Conservation (phyloP, 2,888 invertebrate genomes). For the Branchellion lobata region DNA sequence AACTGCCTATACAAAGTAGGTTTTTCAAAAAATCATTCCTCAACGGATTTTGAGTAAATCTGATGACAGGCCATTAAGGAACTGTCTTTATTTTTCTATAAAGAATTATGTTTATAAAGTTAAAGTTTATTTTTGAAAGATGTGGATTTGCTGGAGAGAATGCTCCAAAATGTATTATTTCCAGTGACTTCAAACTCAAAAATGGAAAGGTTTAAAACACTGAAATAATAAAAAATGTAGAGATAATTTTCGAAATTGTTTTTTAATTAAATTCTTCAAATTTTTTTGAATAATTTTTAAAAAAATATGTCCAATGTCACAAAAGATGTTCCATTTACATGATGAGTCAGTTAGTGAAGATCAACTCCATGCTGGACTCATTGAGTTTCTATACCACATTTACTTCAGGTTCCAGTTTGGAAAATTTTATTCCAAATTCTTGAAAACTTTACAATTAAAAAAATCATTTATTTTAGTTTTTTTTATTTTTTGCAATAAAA, state of each 20-base stretch:
- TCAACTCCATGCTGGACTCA: conserved; percentile 78
- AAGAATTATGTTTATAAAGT: too few relatives aligned
- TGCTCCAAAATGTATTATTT: conserved; percentile 82
- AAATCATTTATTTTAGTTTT: too few relatives aligned
- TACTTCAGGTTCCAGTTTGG: conserved; percentile 75
- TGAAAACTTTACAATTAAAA: background rate
- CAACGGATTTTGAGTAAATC: too few relatives aligned
- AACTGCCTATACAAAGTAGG: conserved; percentile 84
- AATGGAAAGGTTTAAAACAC: conserved; percentile 61
- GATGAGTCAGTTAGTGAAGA: conserved; percentile 56
- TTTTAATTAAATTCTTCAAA: background rate
- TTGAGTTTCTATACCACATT: conserved; percentile 81
- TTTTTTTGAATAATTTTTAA: background rate
- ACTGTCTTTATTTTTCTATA: background rate
- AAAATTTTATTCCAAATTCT: background rate
- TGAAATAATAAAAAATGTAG: background rate
- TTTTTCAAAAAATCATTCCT: background rate
- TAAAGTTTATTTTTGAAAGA: too few relatives aligned
- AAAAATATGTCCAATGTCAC: background rate
- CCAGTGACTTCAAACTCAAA: conserved; percentile 73
- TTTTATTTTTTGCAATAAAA: too few relatives aligned
- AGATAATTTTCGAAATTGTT: background rate
- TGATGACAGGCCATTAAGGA: too few relatives aligned
- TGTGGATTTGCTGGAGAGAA: conserved; percentile 88
- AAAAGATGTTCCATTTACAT: conserved; percentile 20